phyloP scores from a whole-genome alignment of 2,888 invertebrate species.

The Rotaria socialis region DNA sequence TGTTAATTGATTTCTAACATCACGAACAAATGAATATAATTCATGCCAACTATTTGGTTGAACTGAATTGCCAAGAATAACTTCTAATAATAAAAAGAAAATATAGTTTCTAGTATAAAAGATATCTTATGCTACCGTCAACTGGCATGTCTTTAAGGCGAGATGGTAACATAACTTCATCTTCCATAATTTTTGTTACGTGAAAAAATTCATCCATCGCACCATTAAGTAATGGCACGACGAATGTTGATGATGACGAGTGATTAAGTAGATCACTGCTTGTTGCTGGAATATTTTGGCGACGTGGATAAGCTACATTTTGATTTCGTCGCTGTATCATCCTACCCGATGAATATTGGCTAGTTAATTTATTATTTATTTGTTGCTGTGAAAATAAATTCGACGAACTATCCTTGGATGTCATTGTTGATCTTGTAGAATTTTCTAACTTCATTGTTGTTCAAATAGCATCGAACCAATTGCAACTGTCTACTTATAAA shows the following conservation, averaged over 20 bases:
- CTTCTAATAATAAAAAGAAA: neutral
- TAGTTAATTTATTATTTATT: neutral
- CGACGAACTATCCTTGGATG: neutral
- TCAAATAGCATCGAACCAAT: neutral
- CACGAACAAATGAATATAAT: neutral
- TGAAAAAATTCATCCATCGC: constrained; percentile 86
- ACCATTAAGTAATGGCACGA: constrained; percentile 63
- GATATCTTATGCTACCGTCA: neutral
- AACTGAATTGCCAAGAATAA: neutral
- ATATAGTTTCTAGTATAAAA: neutral
- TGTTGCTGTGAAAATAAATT: neutral
- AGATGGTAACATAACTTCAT: constrained; percentile 86
- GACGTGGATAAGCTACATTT: neutral
- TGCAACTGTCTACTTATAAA: neutral
- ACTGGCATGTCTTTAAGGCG: constrained; percentile 74
- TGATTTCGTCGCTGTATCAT: neutral
- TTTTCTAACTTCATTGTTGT: neutral
- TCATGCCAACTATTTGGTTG: constrained; percentile 27
- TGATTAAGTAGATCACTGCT: neutral
- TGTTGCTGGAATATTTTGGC: neutral
- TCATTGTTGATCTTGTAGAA: neutral
- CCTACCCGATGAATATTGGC: neutral
- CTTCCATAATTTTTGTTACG: constrained; percentile 84
- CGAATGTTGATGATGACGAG: neutral
- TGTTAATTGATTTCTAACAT: neutral